Evolutionary conservation across 1,140 invertebrate genomes (phyloP).

Genomic region (Apolygus lucorum): DNA sequence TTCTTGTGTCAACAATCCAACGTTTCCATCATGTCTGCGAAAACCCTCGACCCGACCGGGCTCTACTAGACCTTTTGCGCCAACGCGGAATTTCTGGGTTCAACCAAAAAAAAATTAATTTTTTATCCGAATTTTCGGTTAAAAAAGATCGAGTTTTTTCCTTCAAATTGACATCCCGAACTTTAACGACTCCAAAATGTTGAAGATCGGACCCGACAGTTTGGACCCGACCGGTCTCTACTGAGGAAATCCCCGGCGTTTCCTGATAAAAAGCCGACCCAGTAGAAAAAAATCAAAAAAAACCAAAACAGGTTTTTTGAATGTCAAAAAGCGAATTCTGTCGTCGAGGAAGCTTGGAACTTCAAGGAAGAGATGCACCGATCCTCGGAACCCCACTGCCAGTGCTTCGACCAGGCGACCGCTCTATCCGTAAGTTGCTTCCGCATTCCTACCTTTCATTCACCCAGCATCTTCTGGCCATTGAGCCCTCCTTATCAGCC

Average conservation of each 20-base stretch:
- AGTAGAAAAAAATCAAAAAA: too few species aligned
- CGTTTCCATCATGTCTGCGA: background rate
- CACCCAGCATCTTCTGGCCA: too few species aligned
- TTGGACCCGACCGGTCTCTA: slow-evolving; percentile 10
- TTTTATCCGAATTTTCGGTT: background rate
- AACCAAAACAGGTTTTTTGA: too few species aligned
- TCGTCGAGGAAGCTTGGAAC: too few species aligned
- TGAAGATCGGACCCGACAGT: background rate
- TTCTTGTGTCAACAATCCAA: too few species aligned
- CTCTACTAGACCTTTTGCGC: background rate
- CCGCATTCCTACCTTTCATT: too few species aligned
- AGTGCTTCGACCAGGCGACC: slow-evolving; percentile 9
- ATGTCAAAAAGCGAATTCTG: background rate
- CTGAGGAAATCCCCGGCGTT: background rate
- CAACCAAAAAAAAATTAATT: slow-evolving; percentile 1
- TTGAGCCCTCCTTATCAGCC: too few species aligned
- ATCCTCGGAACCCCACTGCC: slow-evolving; percentile 3
- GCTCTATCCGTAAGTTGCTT: background rate
- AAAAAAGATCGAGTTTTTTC: background rate
- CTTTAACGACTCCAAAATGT: background rate
- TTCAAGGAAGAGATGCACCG: slow-evolving; percentile 2
- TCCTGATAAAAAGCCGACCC: too few species aligned
- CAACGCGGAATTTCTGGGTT: too few species aligned
- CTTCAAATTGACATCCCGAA: background rate
- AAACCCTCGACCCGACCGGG: background rate